Base-by-base conservation (phyloP, 2,113 vertebrate genomes). In the Struthio camelus region DNA sequence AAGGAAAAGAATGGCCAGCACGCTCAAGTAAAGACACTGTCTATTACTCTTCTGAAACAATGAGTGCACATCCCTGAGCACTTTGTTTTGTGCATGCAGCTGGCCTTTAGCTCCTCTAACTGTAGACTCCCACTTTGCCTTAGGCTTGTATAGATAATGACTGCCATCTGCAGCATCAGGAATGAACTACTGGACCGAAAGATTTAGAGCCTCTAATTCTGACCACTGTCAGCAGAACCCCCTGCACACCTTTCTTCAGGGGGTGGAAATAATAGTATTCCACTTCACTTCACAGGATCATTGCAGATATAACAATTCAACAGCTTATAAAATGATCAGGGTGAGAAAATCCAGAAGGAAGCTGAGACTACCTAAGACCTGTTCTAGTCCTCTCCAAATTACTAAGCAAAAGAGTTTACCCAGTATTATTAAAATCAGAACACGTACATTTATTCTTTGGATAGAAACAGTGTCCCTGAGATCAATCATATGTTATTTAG, bases 141-240 rank as follows among this genome's bases (percentile, higher is more conserved):
- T 15, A 4, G 53, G 62, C 80, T 32, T 8, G 73, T 9, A 25
- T 20, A 61, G 91, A 20, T 17, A 10, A 44, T 2, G 90, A 72
- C 78, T 58, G 93, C 94, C 90, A 58, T 80, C 95, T 84, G 66
- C 85, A 96, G 96, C 86, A 64, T 48, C 61, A 6, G 18, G 44
- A 65, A n/a, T 3, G n/a, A 94, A 90, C 56, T 89, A 2, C 91
- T 34, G 9, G n/a, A 58, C 70, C 27, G 9, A 17, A 40, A 54
- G 32, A 80, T 36, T 46, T 4, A 9, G 54, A 86, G 73, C 61
- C 32, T 22, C 10, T 25, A 25, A 64, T 20, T 13, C 27, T 3
- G 53, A 53, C 51, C 38, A 0, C 62, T 38, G 71, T 42, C 1
- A 77, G 59, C 61, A 24, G 72, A 36, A 67, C 17, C 30, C 25